phyloP scores from a whole-genome alignment of 2,113 vertebrate genomes.

The Salvelinus sp. region DNA sequence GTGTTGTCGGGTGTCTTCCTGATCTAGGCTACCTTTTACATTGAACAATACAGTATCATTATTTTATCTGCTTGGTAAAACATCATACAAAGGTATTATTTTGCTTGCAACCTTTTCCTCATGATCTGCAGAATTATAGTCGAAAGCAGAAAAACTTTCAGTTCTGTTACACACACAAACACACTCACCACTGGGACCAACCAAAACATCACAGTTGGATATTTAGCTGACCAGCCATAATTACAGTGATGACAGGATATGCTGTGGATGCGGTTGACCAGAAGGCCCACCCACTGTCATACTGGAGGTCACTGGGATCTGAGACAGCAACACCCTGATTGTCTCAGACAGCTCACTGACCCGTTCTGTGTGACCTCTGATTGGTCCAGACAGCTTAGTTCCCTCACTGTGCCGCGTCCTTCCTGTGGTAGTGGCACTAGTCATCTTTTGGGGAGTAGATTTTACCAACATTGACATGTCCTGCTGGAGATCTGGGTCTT shows the following conservation, averaged over 20 bases:
- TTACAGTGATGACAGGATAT: background rate
- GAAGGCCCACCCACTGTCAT: background rate
- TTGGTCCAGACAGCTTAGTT: conserved; percentile 35
- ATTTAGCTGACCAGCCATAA: conserved; percentile 2
- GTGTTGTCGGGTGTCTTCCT: background rate
- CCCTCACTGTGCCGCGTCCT: conserved; percentile 38
- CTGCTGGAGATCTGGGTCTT: conserved; percentile 17
- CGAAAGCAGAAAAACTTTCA: background rate
- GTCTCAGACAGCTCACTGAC: conserved; percentile 35
- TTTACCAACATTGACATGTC: conserved; percentile 37
- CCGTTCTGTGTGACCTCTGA: conserved; percentile 25
- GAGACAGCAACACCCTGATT: conserved; percentile 25
- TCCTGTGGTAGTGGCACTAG: conserved; percentile 6
- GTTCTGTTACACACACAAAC: background rate
- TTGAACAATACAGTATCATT: background rate
- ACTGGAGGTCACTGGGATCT: background rate
- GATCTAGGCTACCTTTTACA: background rate
- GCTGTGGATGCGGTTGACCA: conserved; percentile 1
- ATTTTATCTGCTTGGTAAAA: no score
- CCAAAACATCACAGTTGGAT: background rate
- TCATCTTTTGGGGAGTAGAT: conserved; percentile 40
- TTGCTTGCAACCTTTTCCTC: no score
- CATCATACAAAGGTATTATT: no score
- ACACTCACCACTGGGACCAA: background rate
- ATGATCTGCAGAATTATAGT: background rate